phyloP scores from a whole-genome alignment of 1,140 invertebrate species.

The Cataglyphis hispanica region DNA sequence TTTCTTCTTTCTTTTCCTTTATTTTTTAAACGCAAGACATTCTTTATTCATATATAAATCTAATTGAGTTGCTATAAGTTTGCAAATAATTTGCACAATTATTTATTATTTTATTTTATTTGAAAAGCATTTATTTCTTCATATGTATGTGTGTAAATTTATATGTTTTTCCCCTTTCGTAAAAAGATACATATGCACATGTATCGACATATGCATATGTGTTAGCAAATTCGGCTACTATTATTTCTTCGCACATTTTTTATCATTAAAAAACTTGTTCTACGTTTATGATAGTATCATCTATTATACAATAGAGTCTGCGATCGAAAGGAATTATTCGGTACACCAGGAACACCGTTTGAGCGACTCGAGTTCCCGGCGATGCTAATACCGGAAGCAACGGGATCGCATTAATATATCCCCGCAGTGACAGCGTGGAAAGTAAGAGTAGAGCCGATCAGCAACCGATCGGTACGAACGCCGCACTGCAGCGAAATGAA shows the following conservation, averaged over 20 bases:
- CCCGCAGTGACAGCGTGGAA: slow-evolving; percentile 43
- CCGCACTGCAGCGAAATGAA: slow-evolving; percentile 66
- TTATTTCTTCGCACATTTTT: neutral
- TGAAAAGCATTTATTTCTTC: neutral
- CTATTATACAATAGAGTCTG: neutral
- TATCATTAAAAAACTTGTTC: neutral
- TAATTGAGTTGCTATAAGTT: slow-evolving; percentile 5
- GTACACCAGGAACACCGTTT: slow-evolving; percentile 12
- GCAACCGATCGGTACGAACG: slow-evolving; percentile 32
- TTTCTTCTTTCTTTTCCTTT: neutral
- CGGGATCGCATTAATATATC: slow-evolving; percentile 60
- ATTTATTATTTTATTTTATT: neutral
- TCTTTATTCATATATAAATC: slow-evolving; percentile 12
- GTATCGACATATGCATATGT: neutral
- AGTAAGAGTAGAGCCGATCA: slow-evolving; percentile 60
- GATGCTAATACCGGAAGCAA: slow-evolving; percentile 53
- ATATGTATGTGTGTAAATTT: neutral
- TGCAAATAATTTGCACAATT: slow-evolving; percentile 5
- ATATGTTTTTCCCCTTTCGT: neutral
- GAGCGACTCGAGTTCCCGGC: slow-evolving; percentile 18
- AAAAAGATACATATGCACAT: neutral
- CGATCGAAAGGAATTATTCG: slow-evolving; percentile 18
- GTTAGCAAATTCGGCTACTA: neutral
- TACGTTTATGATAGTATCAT: neutral
- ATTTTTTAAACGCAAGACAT: neutral